Evolutionary conservation across 2,797 vertebrate genomes (phyloP), one percentile per base, ranked within the genome.

Genomic region (Rhinogobio ventralis): DNA sequence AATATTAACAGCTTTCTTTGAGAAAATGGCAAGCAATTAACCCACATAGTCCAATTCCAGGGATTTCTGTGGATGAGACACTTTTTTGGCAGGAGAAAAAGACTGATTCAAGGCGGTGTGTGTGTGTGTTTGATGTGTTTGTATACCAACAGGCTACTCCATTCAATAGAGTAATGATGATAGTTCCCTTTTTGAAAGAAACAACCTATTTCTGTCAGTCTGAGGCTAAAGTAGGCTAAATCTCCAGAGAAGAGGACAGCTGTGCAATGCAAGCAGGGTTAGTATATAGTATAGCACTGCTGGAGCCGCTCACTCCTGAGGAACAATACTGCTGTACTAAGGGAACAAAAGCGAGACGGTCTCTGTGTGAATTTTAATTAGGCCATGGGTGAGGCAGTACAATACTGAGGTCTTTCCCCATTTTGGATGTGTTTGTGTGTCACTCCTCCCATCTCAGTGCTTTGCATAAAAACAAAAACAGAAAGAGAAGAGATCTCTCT

Each of bases 191-290:
- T 93, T 93, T 93, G 91, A 74, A 85, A 80, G 77, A 95, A 91
- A 93, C 94, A 95, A 95, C 94, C 95, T 94, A 95, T 94, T 96
- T 95, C 93, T 96, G 94, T 95, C 95, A 95, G 93, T 95, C 92
- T 93, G 92, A 92, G 92, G 94, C 93, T 94, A 95, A 96, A 95
- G 94, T 94, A 93, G 93, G 94, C 87, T 95, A 93, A 95, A 94
- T 90, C 94, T 94, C 94, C 86, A 89, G 93, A 94, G 93, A 81
- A 89, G 89, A 91, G 92, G 90, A 91, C 90, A 90, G 90, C 92
- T 92, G 91, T 89, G 92, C 91, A 90, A 89, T 90, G 92, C 93
- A 93, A 93, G 92, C 92, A 92, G 53, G 92, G 64, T 33, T 74
- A 84, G 82, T 51, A 45, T 81, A 94, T 74, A 84, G 82, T 51